phyloP scores from a whole-genome alignment of 2,113 vertebrate genomes.

The Grammomys surdaster region DNA sequence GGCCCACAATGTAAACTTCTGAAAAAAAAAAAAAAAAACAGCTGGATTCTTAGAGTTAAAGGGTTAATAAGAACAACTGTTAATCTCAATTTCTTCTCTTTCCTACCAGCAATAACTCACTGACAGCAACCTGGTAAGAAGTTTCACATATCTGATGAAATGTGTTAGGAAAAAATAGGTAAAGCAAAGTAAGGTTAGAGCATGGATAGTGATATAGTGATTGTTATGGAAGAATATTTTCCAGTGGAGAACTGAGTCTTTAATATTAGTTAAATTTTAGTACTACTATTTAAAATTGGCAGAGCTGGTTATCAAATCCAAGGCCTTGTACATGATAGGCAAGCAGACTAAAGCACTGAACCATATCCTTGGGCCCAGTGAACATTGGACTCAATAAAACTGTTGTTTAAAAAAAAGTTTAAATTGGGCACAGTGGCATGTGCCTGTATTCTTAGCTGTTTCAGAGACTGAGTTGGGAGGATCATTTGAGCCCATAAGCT shows the following conservation, averaged over 20 bases:
- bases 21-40: neutral
- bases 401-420: neutral
- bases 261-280: conserved; percentile 46
- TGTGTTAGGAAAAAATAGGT: neutral
- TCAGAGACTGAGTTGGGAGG: neutral
- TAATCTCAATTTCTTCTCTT: conserved; percentile 27
- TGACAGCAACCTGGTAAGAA: neutral
- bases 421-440: neutral
- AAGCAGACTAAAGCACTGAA: neutral
- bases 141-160: neutral
- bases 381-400: neutral
- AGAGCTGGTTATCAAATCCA: neutral
- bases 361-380: neutral
- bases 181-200: neutral
- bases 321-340: neutral
- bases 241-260: neutral
- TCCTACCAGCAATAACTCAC: neutral
- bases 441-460: neutral
- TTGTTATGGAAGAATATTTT: neutral
- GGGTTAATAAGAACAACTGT: neutral
- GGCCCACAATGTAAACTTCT: neutral
- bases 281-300: neutral
- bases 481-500: neutral
- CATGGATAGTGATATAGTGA: neutral
- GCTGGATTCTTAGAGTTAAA: neutral